Evolutionary conservation across 23 tunicate genomes (phyloP), one percentile per base, ranked within the genome.

Genomic region (Oikopleura dioica): DNA sequence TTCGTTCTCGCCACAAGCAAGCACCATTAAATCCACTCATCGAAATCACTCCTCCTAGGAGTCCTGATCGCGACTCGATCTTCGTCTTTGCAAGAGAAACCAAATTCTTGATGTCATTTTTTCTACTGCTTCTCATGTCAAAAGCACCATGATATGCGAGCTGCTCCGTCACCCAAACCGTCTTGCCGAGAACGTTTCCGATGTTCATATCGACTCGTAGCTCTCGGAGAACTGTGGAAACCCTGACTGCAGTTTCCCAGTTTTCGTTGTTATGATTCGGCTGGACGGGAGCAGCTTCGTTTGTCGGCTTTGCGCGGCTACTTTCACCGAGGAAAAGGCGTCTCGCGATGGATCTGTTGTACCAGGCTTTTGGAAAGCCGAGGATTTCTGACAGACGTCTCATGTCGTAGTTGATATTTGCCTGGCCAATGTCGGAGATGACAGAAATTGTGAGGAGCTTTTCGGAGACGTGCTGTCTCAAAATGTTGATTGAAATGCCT

Each of bases 331-430:
- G 68, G 69, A 91, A 85, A 12, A 91, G 36, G 75, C 92, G 77
- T 75, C 97, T 82, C 12, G 97, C 97, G 34, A 91, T 82, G 51
- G 87, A 85, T 38, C 84, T 80, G 38, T 84, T 76, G 68, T 83
- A 91, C 97, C 97, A 91, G 35, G 97, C 97, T 35, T 82, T 79
- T 31, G 92, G 92, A 44, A 91, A 82, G 29, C 84, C 92, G 1
- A 91, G 79, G 0, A 91, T 91, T 76, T 91, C 92, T 36, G 80
- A 83, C 78, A 94, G 51, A 12, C 89, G 76, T 35, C 89, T 69
- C 95, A 94, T 84, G 79, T 94, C 99, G 80, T 94, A 94, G 37
- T 84, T 86, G 69, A 94, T 81, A 0, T 87, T 79, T 12, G 99
- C 99, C 69, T 83, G 86, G 5, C 94, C 99, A 31, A 63, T 63